Base-by-base conservation (phyloP, 2,113 vertebrate genomes). In the Syrmaticus mikado region DNA sequence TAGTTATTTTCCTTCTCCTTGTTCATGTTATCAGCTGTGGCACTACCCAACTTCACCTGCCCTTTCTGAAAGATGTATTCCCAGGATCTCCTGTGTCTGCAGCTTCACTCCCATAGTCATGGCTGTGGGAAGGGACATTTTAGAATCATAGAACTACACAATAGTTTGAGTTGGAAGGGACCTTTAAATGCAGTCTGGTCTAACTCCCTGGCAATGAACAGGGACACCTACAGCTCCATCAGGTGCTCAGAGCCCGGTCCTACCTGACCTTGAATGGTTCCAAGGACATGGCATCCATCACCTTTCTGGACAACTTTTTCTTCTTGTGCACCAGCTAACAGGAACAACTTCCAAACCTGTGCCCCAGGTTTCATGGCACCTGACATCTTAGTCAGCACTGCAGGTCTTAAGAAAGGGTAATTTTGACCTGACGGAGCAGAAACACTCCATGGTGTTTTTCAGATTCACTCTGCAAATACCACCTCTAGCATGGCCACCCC, bases 41-140 rank as follows among this genome's bases (percentile, higher is more conserved):
- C 0, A 0, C 52, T 36, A 28, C 8, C 8, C 8, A 30, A 7
- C 9, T 73, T 68, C 52, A 46, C 46, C 34, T 43, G 25, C 22
- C 8, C n/a, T 68, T 75, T 65, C 22, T 0, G 1, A 60, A 77
- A 24, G 17, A 36, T 13, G 3, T 58, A 82, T 81, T 8, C 36
- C 2, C 36, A 41, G 32, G 22, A 6, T 82, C 27, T 82, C 16
- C 53, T 45, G 36, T 25, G 81, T 34, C 34, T 40, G 3, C 2
- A 5, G 9, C 52, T 72, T 81, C 48, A 3, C 3, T 76, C 24
- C 34, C 53, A 18, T 12, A 43, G 30, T 32, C 2, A 0, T 58
- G 50, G 41, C 22, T 41, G 7, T 16, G 11, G 53, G 48, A n/a
- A 25, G 12, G 7, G 2, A 34, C 30, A 25, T 16, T 27, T 30